phyloP scores from a whole-genome alignment of 2,113 vertebrate species.

The Heloderma charlesbogerti region DNA sequence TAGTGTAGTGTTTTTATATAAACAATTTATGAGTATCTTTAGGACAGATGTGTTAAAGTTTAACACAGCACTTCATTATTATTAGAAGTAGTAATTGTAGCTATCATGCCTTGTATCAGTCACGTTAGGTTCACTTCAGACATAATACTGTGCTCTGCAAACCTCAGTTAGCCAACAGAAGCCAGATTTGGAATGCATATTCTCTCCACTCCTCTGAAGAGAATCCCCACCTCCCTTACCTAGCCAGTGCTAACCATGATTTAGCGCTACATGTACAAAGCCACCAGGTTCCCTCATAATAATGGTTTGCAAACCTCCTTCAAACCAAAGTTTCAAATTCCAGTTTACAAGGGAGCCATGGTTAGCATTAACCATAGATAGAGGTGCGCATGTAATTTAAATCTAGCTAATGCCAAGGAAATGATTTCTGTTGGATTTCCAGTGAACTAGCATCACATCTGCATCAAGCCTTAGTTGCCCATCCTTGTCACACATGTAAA shows the following conservation, averaged over 20 bases:
- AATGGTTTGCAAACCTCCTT: not conserved
- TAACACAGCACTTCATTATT: not conserved
- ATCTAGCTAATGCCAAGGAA: not conserved
- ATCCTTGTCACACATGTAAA: not conserved
- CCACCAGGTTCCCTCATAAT: not conserved
- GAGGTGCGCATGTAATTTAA: not conserved
- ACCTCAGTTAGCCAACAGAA: not conserved
- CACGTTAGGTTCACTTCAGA: not conserved
- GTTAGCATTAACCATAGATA: not conserved
- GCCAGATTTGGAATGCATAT: not conserved
- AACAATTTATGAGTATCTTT: not conserved
- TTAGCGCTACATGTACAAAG: not conserved
- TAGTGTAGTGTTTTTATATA: conserved; percentile 1
- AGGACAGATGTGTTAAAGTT: not conserved
- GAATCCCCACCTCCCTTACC: not conserved
- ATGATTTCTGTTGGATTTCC: not conserved
- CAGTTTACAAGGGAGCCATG: not conserved
- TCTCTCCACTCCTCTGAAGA: not conserved
- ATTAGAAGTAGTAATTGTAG: not conserved
- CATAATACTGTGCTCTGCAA: not conserved
- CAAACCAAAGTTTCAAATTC: not conserved
- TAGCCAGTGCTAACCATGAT: not conserved
- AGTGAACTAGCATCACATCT: not conserved
- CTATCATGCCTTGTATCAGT: not conserved
- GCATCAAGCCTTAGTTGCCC: not conserved